A percentile compares a stretch with the other conserved stretches of the same genome.
Conservation (phyloP, 53 echinoderm and acorn worm species). For the Zoroaster sp. region DNA sequence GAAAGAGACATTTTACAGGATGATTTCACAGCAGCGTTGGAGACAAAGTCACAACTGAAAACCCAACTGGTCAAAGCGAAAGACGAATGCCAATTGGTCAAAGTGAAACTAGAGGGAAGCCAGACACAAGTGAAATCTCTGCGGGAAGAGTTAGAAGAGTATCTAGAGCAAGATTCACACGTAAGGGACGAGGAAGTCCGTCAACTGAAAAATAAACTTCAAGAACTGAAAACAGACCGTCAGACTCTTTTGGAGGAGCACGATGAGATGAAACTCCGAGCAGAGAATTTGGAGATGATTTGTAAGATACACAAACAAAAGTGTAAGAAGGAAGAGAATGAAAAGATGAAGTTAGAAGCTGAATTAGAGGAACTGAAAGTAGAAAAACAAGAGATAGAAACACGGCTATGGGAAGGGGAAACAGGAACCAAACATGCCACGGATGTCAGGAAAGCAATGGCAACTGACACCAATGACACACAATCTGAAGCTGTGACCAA, state of each 20-base stretch:
- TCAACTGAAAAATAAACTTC: not conserved
- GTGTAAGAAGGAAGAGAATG: not conserved
- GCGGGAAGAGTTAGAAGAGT: constrained; percentile 12
- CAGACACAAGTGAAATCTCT: not conserved
- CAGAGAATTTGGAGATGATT: constrained; percentile 16
- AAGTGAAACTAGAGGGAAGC: not conserved
- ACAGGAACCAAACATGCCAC: not conserved
- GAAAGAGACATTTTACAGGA: constrained; percentile 29
- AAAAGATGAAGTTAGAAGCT: not conserved
- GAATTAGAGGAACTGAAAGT: not conserved
- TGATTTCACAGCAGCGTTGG: constrained; percentile 9
- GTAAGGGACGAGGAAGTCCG: not conserved
- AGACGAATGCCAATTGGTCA: not conserved
- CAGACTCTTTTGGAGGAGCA: not conserved
- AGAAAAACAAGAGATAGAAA: not conserved
- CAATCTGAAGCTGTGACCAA: too few relatives aligned
- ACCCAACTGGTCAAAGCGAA: not conserved
- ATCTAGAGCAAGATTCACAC: constrained; percentile 8
- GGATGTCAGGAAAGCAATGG: too few relatives aligned
- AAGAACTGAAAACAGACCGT: constrained; percentile 4
- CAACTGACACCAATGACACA: too few relatives aligned
- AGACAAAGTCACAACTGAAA: constrained; percentile 1
- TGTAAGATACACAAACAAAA: constrained; percentile 12
- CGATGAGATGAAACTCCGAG: not conserved
- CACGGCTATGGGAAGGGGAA: not conserved